Conservation (phyloP, 2,113 vertebrate genomes). For the Piprites chloris region DNA sequence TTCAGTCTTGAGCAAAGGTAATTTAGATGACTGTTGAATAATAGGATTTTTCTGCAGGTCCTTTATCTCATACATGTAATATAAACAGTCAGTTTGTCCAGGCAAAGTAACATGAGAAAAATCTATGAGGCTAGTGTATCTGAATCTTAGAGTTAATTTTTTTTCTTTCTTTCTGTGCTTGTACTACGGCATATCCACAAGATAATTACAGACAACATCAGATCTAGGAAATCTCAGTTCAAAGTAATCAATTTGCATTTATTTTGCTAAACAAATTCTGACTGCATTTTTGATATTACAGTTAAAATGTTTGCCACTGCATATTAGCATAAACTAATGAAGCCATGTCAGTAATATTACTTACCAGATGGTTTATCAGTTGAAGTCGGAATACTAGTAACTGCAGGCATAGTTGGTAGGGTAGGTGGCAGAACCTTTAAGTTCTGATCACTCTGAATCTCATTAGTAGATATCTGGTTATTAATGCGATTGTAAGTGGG, state of each 20-base stretch:
- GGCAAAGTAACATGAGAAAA: neutral
- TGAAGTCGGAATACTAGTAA: conserved; percentile 86
- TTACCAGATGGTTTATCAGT: conserved; percentile 95
- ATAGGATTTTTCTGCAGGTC: neutral
- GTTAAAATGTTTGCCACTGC: neutral
- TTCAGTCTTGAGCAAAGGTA: neutral
- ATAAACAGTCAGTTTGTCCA: neutral
- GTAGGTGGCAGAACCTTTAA: conserved; percentile 84
- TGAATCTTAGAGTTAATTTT: neutral
- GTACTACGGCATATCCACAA: neutral
- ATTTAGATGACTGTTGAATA: neutral
- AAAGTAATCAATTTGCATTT: neutral
- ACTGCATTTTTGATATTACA: neutral
- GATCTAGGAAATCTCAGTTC: neutral
- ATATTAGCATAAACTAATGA: neutral
- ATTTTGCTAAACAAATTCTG: neutral
- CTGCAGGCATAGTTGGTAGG: conserved; percentile 89
- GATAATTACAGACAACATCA: neutral
- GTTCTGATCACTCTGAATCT: conserved; percentile 96
- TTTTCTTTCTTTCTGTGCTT: neutral
- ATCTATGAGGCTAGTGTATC: neutral
- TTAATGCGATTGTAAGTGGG: conserved; percentile 83
- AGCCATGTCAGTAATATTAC: conserved; percentile 33
- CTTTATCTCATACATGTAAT: neutral
- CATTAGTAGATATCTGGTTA: conserved; percentile 93